Conservation (phyloP, 2,888 invertebrate species). For the Meta bourneti region DNA sequence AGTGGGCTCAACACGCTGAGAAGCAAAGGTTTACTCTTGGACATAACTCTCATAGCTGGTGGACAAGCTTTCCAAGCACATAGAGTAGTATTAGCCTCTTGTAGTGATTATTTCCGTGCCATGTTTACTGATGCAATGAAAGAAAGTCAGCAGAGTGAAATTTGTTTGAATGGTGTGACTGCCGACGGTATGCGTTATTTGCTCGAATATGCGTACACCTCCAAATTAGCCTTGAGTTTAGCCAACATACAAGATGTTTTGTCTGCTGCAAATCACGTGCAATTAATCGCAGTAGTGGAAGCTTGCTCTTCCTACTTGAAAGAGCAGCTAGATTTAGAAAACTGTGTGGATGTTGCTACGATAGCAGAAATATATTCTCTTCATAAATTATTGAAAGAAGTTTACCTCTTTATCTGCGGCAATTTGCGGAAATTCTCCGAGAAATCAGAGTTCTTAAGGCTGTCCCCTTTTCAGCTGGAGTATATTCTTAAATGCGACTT, state of each 20-base stretch:
- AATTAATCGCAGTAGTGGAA: conserved; percentile 85
- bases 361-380: conserved; percentile 87
- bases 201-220: conserved; percentile 87
- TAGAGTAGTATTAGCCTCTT: conserved; percentile 86
- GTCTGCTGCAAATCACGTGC: conserved; percentile 86
- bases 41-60: conserved; percentile 86
- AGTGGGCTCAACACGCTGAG: conserved; percentile 85
- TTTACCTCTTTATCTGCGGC: conserved; percentile 86
- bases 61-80: conserved; percentile 86
- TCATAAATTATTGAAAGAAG: conserved; percentile 83
- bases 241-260: conserved; percentile 86
- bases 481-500: conserved; percentile 85
- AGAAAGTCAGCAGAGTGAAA: conserved; percentile 85
- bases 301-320: conserved; percentile 86
- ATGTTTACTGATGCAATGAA: conserved; percentile 88
- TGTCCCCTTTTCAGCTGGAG: conserved; percentile 85
- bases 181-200: conserved; percentile 85
- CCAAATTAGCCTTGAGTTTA: conserved; percentile 84
- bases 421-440: conserved; percentile 85
- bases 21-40: conserved; percentile 85
- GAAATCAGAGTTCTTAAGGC: conserved; percentile 84
- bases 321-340: conserved; percentile 86
- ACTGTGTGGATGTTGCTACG: conserved; percentile 87
- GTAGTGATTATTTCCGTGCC: conserved; percentile 88
- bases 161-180: conserved; percentile 85